Base-by-base conservation (phyloP, 2,888 invertebrate species). In the Rotaria macrura region DNA sequence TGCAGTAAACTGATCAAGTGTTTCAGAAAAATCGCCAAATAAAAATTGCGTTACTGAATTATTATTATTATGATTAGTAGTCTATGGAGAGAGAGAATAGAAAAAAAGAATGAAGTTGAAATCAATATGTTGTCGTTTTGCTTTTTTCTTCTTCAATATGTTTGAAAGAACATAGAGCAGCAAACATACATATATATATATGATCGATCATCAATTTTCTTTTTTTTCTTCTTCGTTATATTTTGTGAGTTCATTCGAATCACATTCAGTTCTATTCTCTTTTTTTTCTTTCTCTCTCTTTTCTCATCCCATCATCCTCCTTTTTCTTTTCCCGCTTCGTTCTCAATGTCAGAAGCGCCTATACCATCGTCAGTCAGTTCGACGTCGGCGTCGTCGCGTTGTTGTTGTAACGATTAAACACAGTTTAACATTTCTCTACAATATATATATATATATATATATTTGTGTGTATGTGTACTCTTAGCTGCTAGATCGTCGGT, bases 401-500 rank as follows among this genome's bases (percentile, higher is more conserved):
- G 43, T 43, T 79, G 40, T 79, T 79, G 25, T 43, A 79, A 79
- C 79, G 79, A 79, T 79, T 79, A 79, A 79, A 79, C 79, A 79
- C 79, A 79, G 79, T 79, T 79, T 79, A 79, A 79, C 79, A 79
- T 79, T 43, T 79, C 43, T 79, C 43, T 25, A 43, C 79, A 34
- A 65, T 79, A 79, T 23, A 79, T 34, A 65, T 34, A 65, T 34
- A 57, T 57, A 65, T 34, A 65, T n/a, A 79, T 43, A 43, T 79
- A 25, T 43, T 25, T 40, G 43, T n/a, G 43, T 43, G n/a, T 79
- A 25, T 43, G 43, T 40, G 43, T 79, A 79, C 25, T 79, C 79
- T n/a, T 79, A 65, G 65, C 65, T 65, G 65, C 65, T 65, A 34
- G 65, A 65, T 65, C 34, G 65, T 34, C 65, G 65, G 65, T 65